Evolutionary conservation across 1,140 invertebrate genomes (phyloP), one percentile per base, ranked within the genome.

Genomic region (Calliopsis andreniformis): DNA sequence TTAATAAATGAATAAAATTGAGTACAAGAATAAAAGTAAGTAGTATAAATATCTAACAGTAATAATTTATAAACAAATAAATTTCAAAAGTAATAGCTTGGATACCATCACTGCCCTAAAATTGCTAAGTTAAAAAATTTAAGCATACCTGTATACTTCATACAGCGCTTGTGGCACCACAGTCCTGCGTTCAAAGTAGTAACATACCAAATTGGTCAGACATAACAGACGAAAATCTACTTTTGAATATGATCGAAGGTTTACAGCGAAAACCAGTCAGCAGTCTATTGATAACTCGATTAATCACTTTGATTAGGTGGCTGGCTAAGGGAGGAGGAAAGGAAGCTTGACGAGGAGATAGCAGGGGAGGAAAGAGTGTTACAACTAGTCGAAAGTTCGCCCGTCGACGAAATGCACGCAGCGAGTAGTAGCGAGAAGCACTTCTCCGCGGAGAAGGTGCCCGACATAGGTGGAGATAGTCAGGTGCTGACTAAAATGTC

Each of bases 401-500:
- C 86, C 45, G 76, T 39, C 61, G 75, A 78, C 49, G 83, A 85
- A 84, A 92, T 92, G 91, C 90, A 92, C 72, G 86, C 90, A 20
- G 87, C 89, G 35, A 92, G 86, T 79, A 91, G 87, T 87, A 91
- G 89, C 66, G 89, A 92, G 6, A 92, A 90, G 82, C 89, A 87
- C 84, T 91, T 91, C 85, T 81, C 85, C 51, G 84, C 83, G 63
- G 91, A 92, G 84, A 91, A 86, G 76, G 88, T 78, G 42, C 66
- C 82, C 58, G 86, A 87, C 43, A 71, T 68, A 59, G 90, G 85
- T 3, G 42, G 25, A 12, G 87, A 89, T 14, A 88, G 71, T 67
- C 78, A 91, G 61, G n/a, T 85, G 45, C 39, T 89, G 67, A 91
- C 89, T 12, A 91, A 92, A 69, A 91, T 92, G 87, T 92, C 91